Conservation (phyloP, 1,140 invertebrate genomes). For the Heterodera schachtii region DNA sequence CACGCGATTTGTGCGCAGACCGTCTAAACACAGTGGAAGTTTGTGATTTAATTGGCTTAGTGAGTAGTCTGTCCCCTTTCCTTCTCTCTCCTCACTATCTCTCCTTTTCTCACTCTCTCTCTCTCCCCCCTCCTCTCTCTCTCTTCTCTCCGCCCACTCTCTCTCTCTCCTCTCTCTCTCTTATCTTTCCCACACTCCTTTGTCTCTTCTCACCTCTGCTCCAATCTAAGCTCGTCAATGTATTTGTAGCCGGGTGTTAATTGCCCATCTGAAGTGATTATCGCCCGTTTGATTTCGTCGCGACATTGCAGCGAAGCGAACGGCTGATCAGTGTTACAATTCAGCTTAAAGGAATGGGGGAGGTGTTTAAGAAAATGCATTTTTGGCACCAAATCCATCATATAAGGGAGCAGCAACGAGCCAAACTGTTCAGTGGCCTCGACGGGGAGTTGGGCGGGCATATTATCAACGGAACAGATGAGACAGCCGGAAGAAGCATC, state of each 20-base stretch:
- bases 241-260: slow-evolving; percentile 91
- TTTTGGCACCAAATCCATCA: slow-evolving; percentile 77
- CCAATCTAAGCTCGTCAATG: slow-evolving; percentile 81
- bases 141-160: neutral
- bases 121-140: too few relatives aligned
- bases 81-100: too few relatives aligned
- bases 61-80: too few relatives aligned
- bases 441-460: slow-evolving; percentile 95
- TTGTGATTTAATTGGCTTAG: too few relatives aligned
- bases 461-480: slow-evolving; percentile 98
- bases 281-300: slow-evolving; percentile 71
- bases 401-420: slow-evolving; percentile 84
- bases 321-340: slow-evolving; percentile 65
- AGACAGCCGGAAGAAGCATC: slow-evolving; percentile 76
- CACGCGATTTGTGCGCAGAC: slow-evolving; percentile 51
- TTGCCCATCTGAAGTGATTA: slow-evolving; percentile 91
- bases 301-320: slow-evolving; percentile 60
- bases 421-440: slow-evolving; percentile 98
- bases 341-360: slow-evolving; percentile 70
- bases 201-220: slow-evolving; percentile 66
- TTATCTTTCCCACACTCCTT: neutral
- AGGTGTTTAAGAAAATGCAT: neutral
- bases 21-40: slow-evolving; percentile 33
- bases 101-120: too few relatives aligned
- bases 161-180: neutral